Conservation (phyloP, 2,113 vertebrate species). For the Numenius arquata region DNA sequence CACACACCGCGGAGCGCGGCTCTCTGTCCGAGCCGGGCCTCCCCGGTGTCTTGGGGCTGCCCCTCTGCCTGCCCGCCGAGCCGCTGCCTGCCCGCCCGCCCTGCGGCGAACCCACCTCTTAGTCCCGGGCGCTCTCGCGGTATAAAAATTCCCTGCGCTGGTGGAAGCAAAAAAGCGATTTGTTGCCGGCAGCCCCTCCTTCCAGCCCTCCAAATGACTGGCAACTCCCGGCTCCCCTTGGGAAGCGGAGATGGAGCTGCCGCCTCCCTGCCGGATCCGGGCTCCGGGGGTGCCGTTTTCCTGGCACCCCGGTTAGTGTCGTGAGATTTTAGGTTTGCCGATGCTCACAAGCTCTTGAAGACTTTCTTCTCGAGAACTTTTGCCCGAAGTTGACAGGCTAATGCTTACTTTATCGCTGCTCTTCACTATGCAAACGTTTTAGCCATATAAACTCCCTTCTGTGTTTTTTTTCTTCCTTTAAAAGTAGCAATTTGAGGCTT, state of each 20-base stretch:
- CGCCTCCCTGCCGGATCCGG: not conserved
- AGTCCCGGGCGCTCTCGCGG: not conserved
- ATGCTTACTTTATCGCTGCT: not conserved
- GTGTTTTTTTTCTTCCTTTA: not conserved
- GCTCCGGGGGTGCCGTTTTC: not conserved
- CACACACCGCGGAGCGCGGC: not conserved
- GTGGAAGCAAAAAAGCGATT: slow-evolving; percentile 37
- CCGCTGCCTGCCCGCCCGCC: not conserved
- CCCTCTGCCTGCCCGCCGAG: not conserved
- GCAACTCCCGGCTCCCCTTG: slow-evolving; percentile 1
- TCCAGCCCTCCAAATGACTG: slow-evolving; percentile 27
- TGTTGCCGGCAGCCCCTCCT: slow-evolving; percentile 57
- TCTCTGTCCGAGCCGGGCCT: not conserved
- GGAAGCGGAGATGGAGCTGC: not conserved
- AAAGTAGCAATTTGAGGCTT: not conserved
- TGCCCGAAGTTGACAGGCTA: not conserved
- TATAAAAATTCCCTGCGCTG: not conserved
- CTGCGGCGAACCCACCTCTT: not conserved
- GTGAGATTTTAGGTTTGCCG: not conserved
- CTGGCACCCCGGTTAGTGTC: not conserved
- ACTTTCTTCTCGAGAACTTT: not conserved
- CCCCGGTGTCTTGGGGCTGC: not conserved
- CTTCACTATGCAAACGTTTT: rapidly evolving
- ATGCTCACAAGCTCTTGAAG: rapidly evolving
- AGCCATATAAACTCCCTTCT: rapidly evolving